Percentiles rank a stretch among this genome's conserved stretches.
Evolutionary conservation across 1,140 invertebrate genomes (phyloP).

Genomic region (Centruroides sculpturatus): DNA sequence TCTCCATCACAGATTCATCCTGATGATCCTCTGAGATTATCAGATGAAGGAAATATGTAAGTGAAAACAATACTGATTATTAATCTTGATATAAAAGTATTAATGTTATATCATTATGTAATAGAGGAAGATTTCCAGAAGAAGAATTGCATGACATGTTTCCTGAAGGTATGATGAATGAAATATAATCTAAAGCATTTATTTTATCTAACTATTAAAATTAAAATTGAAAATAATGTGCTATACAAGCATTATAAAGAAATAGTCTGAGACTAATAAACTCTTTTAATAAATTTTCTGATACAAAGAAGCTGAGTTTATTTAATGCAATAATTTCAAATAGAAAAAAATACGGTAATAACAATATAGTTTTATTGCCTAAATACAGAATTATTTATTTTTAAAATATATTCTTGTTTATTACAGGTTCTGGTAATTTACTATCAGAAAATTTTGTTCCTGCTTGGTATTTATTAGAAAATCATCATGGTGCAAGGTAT

Average conservation of each 20-base stretch:
- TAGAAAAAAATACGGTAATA: too few relatives aligned
- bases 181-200: too few relatives aligned
- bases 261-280: too few relatives aligned
- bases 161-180: constrained; percentile 40
- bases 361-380: too few relatives aligned
- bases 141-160: constrained; percentile 82
- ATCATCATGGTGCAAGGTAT: constrained; percentile 56
- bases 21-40: constrained; percentile 80
- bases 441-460: constrained; percentile 85
- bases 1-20: constrained; percentile 69
- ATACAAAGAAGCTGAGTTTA: too few relatives aligned
- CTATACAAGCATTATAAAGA: too few relatives aligned
- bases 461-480: constrained; percentile 88
- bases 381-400: too few relatives aligned
- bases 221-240: too few relatives aligned
- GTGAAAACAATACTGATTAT: not conserved
- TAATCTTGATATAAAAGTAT: not conserved
- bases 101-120: constrained; percentile 19
- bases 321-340: too few relatives aligned
- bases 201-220: too few relatives aligned
- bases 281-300: too few relatives aligned
- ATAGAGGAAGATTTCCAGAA: constrained; percentile 66
- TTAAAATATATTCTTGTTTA: not conserved
- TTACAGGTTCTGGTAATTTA: constrained; percentile 63
- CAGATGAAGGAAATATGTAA: not conserved